These are phyloP conservation scores for Eupithecia subfuscata DNA, from an alignment of 2,888 invertebrate genomes.

Conservation along the genomic window DNA sequence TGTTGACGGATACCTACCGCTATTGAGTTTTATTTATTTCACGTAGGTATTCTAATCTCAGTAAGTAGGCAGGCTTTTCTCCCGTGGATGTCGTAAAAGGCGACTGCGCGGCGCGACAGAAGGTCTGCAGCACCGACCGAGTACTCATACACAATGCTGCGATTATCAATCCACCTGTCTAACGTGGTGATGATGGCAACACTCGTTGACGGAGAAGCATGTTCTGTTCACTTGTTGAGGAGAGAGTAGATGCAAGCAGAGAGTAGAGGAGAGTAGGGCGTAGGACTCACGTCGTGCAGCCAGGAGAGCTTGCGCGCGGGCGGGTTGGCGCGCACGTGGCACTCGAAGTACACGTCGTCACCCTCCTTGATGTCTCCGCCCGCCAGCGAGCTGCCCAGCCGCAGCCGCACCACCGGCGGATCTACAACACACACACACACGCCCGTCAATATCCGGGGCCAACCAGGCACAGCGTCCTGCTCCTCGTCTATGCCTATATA, in stretches of 20 bases:
- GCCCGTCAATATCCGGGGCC: too few relatives aligned
- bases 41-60: neutral
- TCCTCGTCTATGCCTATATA: too few relatives aligned
- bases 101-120: neutral
- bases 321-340: conserved; percentile 95
- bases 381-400: conserved; percentile 92
- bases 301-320: conserved; percentile 92
- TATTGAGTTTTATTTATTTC: conserved; percentile 15
- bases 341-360: conserved; percentile 96
- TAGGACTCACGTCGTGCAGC: conserved; percentile 92
- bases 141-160: too few relatives aligned
- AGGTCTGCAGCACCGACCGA: too few relatives aligned
- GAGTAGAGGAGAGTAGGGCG: neutral
- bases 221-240: too few relatives aligned
- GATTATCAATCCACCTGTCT: neutral
- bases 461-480: too few relatives aligned
- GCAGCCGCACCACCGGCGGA: conserved; percentile 92
- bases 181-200: neutral
- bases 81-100: neutral
- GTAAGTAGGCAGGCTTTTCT: neutral
- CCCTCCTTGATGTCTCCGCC: conserved; percentile 96
- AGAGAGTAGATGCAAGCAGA: neutral
- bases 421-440: conserved; percentile 78
- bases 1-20: conserved; percentile 43
- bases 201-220: neutral